These are phyloP conservation scores for Patella ulyssiponensis DNA, from an alignment of 2,888 invertebrate species.

Conservation along the genomic window DNA sequence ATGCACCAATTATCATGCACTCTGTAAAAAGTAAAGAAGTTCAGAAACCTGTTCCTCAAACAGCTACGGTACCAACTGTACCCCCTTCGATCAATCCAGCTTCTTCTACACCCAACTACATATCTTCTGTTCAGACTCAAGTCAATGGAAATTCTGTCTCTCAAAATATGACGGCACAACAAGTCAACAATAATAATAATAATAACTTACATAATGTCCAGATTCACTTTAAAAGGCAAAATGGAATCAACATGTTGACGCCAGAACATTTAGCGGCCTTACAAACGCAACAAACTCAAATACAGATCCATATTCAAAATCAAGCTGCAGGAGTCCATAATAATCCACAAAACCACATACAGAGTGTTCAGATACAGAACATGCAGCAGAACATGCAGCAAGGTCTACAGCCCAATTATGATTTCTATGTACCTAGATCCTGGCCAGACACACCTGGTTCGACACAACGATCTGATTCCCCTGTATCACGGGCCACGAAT, in stretches of 20 bases:
- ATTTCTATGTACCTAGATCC: slow-evolving; percentile 29
- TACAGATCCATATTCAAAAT: slow-evolving; percentile 45
- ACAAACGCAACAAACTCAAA: slow-evolving; percentile 22
- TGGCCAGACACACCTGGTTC: slow-evolving; percentile 57
- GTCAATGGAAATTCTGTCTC: slow-evolving; percentile 44
- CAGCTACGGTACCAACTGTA: slow-evolving; percentile 89
- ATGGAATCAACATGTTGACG: slow-evolving; percentile 39
- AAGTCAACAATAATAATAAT: slow-evolving; percentile 12
- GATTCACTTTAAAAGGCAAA: slow-evolving; percentile 20
- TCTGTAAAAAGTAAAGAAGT: slow-evolving; percentile 95
- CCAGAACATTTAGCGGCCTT: slow-evolving; percentile 75
- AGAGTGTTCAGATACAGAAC: slow-evolving; percentile 38
- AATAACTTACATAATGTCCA: slow-evolving; percentile 23
- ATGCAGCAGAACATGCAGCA: slow-evolving; percentile 1
- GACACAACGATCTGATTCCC: slow-evolving; percentile 68
- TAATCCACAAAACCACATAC: slow-evolving; percentile 31
- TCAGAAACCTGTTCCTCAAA: slow-evolving; percentile 94
- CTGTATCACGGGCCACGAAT: slow-evolving; percentile 65
- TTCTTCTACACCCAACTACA: slow-evolving; percentile 66
- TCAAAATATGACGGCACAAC: slow-evolving; percentile 47
- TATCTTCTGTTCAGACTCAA: slow-evolving; percentile 65
- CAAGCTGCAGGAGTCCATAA: slow-evolving; percentile 22
- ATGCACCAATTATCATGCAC: slow-evolving; percentile 95
- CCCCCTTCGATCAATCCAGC: slow-evolving; percentile 22
- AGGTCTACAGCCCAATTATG: slow-evolving; percentile 29